Conservation (phyloP, 2,888 invertebrate genomes). For the Xylota segnis region DNA sequence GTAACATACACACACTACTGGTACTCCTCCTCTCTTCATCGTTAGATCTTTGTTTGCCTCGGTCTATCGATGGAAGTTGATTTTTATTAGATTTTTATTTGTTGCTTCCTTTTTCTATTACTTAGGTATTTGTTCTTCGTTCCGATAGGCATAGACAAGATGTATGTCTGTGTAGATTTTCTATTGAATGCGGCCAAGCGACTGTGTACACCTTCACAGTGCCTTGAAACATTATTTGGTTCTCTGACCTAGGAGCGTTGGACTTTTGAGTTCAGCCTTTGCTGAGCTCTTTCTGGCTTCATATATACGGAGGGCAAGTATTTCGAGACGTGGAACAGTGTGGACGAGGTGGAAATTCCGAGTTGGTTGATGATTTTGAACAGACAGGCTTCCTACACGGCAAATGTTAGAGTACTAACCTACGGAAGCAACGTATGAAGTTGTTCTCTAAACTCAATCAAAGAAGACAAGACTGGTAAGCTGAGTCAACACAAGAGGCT, state of each 20-base stretch:
- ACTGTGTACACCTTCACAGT: background rate
- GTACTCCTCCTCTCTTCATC: constrained; percentile 2
- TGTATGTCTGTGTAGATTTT: constrained; percentile 6
- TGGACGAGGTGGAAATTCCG: background rate
- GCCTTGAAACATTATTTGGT: background rate
- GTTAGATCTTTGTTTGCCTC: constrained; percentile 49
- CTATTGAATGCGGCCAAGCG: background rate
- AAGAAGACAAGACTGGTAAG: too few relatives aligned
- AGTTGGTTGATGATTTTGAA: too few relatives aligned
- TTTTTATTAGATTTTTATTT: constrained; percentile 36
- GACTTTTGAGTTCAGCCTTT: background rate
- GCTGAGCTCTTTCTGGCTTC: background rate
- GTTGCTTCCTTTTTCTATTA: constrained; percentile 16
- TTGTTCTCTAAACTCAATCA: too few relatives aligned
- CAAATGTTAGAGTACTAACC: too few relatives aligned
- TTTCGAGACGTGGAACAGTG: too few relatives aligned
- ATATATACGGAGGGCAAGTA: too few relatives aligned
- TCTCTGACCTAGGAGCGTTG: constrained; percentile 10
- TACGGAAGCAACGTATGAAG: too few relatives aligned
- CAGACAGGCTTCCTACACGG: too few relatives aligned
- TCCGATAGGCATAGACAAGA: background rate
- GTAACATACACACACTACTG: background rate
- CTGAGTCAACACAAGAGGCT: too few relatives aligned
- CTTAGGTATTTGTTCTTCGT: background rate
- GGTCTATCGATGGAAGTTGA: constrained; percentile 55